Conservation (phyloP, 2,113 vertebrate species). For the Fulmarus glacialis region DNA sequence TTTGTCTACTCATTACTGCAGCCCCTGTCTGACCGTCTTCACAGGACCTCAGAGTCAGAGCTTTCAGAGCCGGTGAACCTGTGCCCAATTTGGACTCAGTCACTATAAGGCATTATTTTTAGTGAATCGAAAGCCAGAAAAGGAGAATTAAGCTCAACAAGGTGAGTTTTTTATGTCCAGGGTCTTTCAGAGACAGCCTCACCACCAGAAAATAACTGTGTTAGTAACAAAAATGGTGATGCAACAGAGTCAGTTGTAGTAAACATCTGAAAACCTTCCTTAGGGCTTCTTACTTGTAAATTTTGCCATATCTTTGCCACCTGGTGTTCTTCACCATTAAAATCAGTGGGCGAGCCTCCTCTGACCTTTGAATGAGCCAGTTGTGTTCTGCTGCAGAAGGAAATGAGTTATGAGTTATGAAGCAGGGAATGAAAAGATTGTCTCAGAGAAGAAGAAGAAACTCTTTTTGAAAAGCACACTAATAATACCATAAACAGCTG, state of each 20-base stretch:
- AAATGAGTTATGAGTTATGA: accelerated
- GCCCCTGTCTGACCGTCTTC: background rate
- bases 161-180: background rate
- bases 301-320: background rate
- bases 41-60: background rate
- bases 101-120: background rate
- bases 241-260: background rate
- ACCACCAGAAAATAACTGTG: background rate
- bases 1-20: background rate
- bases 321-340: background rate
- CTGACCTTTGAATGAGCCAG: background rate
- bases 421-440: background rate
- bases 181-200: background rate
- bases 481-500: background rate
- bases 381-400: background rate
- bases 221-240: background rate
- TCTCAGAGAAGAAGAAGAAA: background rate
- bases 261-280: background rate
- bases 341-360: background rate
- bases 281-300: background rate
- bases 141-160: background rate
- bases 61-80: background rate
- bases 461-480: background rate
- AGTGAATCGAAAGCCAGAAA: background rate
- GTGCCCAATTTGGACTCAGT: background rate